These are phyloP conservation scores for Euplexia lucipara DNA, from an alignment of 2,888 invertebrate genomes.

Conservation along the genomic window DNA sequence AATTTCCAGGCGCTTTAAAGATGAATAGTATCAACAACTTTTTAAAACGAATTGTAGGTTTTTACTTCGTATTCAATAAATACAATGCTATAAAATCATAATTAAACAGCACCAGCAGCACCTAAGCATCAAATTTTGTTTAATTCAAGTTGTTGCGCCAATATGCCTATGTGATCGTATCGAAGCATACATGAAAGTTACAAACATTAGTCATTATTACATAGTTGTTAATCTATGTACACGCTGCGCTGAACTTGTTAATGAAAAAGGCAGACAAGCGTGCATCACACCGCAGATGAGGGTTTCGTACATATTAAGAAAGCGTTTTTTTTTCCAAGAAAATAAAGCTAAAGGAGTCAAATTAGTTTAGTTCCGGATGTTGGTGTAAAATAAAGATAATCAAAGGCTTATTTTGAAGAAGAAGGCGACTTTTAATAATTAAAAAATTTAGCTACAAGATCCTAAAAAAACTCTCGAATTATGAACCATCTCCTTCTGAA, in stretches of 20 bases:
- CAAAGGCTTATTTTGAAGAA: too few species aligned
- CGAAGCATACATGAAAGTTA: slow-evolving; percentile 40
- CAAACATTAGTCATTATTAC: too few species aligned
- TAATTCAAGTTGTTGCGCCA: neutral
- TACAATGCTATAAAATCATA: neutral
- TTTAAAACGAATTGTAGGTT: neutral
- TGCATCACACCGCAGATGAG: slow-evolving; percentile 7
- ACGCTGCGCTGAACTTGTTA: slow-evolving; percentile 53
- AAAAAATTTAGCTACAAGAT: too few species aligned
- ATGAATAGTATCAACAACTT: neutral
- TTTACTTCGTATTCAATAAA: neutral
- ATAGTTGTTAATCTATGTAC: slow-evolving; percentile 28
- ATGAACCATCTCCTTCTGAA: too few species aligned
- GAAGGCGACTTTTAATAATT: too few species aligned
- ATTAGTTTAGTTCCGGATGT: too few species aligned
- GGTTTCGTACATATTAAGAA: slow-evolving; percentile 20
- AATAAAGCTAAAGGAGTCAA: too few species aligned
- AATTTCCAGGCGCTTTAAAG: neutral
- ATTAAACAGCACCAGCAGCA: neutral
- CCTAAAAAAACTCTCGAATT: too few species aligned
- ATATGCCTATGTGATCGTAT: slow-evolving; percentile 11
- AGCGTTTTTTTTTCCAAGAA: too few species aligned
- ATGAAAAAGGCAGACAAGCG: slow-evolving; percentile 32
- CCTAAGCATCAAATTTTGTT: neutral
- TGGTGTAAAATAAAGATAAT: too few species aligned